phyloP scores from a whole-genome alignment of 2,888 invertebrate species.

The Tanypteryx hageni region DNA sequence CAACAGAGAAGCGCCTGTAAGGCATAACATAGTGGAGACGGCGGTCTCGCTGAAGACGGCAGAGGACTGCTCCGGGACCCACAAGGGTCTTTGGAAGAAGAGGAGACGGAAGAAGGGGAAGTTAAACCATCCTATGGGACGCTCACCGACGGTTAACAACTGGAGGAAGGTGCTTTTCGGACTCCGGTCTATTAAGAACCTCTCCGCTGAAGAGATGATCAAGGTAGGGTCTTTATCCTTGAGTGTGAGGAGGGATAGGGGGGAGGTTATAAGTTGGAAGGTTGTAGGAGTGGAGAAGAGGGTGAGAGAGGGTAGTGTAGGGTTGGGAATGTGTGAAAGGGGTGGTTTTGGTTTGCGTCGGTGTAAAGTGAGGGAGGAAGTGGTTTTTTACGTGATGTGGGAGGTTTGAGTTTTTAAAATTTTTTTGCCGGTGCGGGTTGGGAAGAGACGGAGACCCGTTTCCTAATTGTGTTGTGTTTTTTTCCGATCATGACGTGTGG shows the following conservation, averaged over 20 bases:
- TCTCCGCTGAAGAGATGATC: conserved; percentile 74
- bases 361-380: background rate
- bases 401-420: background rate
- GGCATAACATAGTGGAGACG: conserved; percentile 16
- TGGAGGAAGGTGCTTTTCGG: conserved; percentile 75
- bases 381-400: background rate
- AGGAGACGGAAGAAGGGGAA: background rate
- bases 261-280: background rate
- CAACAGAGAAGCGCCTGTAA: background rate
- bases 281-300: background rate
- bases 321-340: background rate
- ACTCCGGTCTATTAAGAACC: conserved; percentile 73
- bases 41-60: background rate
- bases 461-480: no score
- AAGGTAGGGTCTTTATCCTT: conserved; percentile 72
- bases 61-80: background rate
- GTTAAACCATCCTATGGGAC: conserved; percentile 5
- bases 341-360: background rate
- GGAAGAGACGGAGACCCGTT: no score
- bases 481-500: no score
- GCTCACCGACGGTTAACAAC: conserved; percentile 68
- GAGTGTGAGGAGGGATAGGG: background rate
- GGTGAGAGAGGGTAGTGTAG: background rate
- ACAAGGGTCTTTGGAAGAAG: background rate
- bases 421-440: no score